These are phyloP conservation scores for Cladorhizidae sp. DNA, from an alignment of 37 sponge, comb jelly and placozoan species.

Conservation along the genomic window DNA sequence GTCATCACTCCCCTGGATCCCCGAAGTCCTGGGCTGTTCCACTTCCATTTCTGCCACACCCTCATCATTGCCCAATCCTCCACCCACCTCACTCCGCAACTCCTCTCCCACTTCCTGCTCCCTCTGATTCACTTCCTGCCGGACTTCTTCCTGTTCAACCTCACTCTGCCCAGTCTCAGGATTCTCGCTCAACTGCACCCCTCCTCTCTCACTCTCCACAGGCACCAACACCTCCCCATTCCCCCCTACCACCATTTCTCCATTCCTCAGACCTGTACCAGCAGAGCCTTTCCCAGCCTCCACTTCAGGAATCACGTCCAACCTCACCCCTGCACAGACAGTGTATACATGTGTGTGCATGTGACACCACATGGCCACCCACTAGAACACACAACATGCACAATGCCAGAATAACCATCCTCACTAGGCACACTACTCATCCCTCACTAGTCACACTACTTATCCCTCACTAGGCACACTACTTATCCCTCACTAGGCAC, in stretches of 20 bases:
- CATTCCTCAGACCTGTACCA: neutral
- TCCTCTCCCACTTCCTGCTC: slow-evolving; percentile 8
- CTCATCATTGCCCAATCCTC: neutral
- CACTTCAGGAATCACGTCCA: slow-evolving; percentile 34
- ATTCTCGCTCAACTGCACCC: neutral
- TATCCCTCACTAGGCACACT: no score
- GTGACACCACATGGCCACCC: no score
- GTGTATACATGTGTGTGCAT: no score
- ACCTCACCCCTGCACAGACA: no score
- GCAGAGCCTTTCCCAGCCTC: neutral
- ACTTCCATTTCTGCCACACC: slow-evolving; percentile 1
- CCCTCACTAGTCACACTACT: no score
- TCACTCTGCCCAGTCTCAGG: slow-evolving; percentile 28
- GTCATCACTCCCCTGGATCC: no score
- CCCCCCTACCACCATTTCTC: neutral
- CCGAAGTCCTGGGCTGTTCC: neutral
- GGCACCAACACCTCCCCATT: neutral
- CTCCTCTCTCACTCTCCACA: neutral
- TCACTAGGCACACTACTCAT: no score
- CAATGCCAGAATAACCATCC: no score
- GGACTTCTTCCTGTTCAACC: neutral
- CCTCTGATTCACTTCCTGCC: slow-evolving; percentile 4
- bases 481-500: no score
- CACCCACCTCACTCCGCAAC: neutral
- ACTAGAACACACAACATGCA: no score